Evolutionary conservation across 2,113 vertebrate genomes (phyloP), one percentile per base, ranked within the genome.

Genomic region (Perca fluviatilis): DNA sequence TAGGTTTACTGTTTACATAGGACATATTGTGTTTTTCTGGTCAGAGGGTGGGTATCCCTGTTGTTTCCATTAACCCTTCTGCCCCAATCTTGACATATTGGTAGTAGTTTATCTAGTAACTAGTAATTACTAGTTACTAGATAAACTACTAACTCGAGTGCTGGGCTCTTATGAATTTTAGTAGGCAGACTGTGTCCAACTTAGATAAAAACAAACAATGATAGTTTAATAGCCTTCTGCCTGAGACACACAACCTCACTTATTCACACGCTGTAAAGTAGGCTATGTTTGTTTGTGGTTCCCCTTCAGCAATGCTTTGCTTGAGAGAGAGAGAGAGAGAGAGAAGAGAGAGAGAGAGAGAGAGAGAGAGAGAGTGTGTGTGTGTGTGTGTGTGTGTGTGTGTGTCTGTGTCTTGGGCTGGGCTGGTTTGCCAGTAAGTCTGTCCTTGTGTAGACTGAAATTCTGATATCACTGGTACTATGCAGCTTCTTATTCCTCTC

Each of bases 391-490:
- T 53, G 60, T 61, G 66, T 65, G 19, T 49, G 27, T 82, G 23
- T 63, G 80, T 57, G 64, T 50, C 19, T 61, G 1, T 61, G 18
- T 74, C 7, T 5, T 33, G 65, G 69, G 53, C 54, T 76, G 43
- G 77, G 69, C 58, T 82, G 40, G 10, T 79, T 63, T 84, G 56
- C 25, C 61, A 68, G 7, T 56, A 71, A 62, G 40, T 70, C 56
- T 68, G 60, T 25, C 65, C 66, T 80, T 73, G 61, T 64, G 43
- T 69, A 50, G 27, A 57, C 54, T 76, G 23, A 71, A 27, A 68
- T 81, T 30, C 25, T 47, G 12, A 71, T 69, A 70, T 58, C 40
- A 43, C 40, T 43, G 40, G 1, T 15, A 40, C 36, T n/a, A 21
- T 61, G 18, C 25, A 63, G 54, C 15, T 9, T 14, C 23, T n/a